phyloP scores from a whole-genome alignment of 2,113 vertebrate genomes.

The Felis chaus region DNA sequence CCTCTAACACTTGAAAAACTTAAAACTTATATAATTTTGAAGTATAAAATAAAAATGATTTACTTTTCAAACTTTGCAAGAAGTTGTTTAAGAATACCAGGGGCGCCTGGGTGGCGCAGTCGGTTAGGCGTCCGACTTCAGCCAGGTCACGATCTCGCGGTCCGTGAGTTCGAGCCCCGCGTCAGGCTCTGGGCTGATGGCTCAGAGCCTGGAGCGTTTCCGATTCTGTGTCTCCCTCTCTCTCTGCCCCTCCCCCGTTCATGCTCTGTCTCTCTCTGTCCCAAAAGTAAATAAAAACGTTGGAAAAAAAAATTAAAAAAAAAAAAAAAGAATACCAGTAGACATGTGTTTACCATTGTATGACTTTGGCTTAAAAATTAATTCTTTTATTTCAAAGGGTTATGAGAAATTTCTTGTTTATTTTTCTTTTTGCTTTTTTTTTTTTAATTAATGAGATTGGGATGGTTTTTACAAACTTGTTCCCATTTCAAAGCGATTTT shows the following conservation, averaged over 20 bases:
- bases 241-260: too few species aligned
- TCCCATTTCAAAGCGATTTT: constrained; percentile 19
- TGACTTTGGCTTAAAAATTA: neutral
- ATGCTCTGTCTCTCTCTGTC: too few species aligned
- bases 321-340: neutral
- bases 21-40: constrained; percentile 29
- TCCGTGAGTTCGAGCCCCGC: too few species aligned
- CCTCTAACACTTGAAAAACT: neutral
- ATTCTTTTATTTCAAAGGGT: neutral
- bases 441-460: neutral
- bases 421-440: neutral
- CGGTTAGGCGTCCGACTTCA: too few species aligned
- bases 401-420: neutral
- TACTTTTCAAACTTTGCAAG: neutral
- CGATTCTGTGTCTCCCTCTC: too few species aligned
- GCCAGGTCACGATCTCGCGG: too few species aligned
- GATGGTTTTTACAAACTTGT: neutral
- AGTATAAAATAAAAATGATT: constrained; percentile 12
- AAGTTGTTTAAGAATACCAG: neutral
- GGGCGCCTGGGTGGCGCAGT: too few species aligned
- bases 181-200: too few species aligned
- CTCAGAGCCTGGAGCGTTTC: too few species aligned
- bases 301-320: too few species aligned
- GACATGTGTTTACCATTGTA: neutral
- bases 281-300: too few species aligned